Evolutionary conservation across 1,140 invertebrate genomes (phyloP), one percentile per base, ranked within the genome.

Genomic region (Drosophila dunni): DNA sequence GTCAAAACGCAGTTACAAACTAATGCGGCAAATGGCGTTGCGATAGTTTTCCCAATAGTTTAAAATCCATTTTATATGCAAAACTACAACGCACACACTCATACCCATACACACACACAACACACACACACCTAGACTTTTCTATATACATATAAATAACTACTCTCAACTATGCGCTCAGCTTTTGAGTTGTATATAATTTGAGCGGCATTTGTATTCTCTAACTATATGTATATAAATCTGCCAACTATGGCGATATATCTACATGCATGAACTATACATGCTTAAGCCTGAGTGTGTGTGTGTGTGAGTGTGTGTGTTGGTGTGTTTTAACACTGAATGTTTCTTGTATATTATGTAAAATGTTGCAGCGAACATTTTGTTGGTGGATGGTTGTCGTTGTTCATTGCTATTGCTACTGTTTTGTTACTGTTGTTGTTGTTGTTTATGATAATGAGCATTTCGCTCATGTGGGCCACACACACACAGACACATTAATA

Each of bases 361-460:
- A 88, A 88, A 89, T 89, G 83, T 88, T 88, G 83, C 83, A 88
- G 67, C 76, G 86, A 53, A 54, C 73, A 79, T 64, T 46, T 56
- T 73, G 56, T 57, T 58, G 74, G 74, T 76, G 74, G 74, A 73
- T 72, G 74, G 62, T 73, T 67, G 74, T 29, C 17, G 61, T 42
- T 51, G 46, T 46, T 51, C 29, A 29, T 15, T 65, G 69, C 62
- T 61, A 17, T 57, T 73, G 63, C 61, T 62, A 51, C 60, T 40
- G 60, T 51, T 20, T 38, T 57, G 65, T 10, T 56, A 8, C n/a
- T 72, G 68, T 34, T 56, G 40, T 79, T 86, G 83, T 88, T 85
- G 81, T 85, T 85, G 82, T 81, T 88, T 88, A 88, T 88, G 83
- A 89, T 88, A 88, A 88, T 88, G 83, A 88, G 84, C 79, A 88